Conservation (phyloP, 2,888 invertebrate species). For the Acheta domesticus region DNA sequence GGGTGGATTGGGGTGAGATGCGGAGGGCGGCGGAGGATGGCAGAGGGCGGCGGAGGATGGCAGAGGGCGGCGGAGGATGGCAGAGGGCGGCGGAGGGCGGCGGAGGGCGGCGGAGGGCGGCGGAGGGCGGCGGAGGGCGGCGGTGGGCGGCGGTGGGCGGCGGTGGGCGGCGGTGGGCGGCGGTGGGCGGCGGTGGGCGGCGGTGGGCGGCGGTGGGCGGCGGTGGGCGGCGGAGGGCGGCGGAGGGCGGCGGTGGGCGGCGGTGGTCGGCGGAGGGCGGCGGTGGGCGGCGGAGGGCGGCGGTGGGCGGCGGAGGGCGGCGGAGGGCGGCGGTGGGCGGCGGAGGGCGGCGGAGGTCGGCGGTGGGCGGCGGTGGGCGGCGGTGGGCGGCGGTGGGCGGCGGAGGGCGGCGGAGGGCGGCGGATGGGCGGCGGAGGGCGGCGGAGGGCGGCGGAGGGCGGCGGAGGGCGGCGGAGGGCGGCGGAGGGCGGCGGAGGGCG, state of each 20-base stretch:
- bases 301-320: neutral
- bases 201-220: neutral
- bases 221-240: neutral
- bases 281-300: too few relatives aligned
- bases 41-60: neutral
- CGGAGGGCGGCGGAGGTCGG: neutral
- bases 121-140: neutral
- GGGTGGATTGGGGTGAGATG: neutral
- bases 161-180: neutral
- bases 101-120: neutral
- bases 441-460: neutral
- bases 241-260: neutral
- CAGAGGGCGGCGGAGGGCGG: neutral
- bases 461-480: neutral
- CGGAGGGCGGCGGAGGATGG: neutral
- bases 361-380: neutral
- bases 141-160: neutral
- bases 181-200: neutral
- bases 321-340: neutral
- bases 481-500: neutral
- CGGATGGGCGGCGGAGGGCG: too few relatives aligned
- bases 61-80: too few relatives aligned
- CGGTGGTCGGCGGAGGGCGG: neutral
- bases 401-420: neutral
- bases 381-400: too few relatives aligned